Base-by-base conservation (phyloP, 2,888 invertebrate genomes). In the Coremacera marginata region DNA sequence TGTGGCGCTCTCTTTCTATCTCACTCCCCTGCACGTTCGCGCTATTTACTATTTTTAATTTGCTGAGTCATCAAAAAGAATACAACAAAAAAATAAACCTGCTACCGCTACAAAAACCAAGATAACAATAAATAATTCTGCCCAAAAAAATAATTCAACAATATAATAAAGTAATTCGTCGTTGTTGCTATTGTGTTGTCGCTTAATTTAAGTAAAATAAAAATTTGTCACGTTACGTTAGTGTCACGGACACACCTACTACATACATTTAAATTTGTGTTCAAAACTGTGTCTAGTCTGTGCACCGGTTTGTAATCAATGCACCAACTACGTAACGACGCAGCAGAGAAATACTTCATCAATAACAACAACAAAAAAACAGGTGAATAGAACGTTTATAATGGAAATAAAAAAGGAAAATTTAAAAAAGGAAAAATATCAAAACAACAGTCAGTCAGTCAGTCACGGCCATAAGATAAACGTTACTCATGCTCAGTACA, bases 31-130 rank as follows among this genome's bases (percentile, higher is more conserved):
- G 55, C 76, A 52, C 63, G 76, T 79, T 79, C 78, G 80, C 72
- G 85, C 84, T 88, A 87, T 88, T 89, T 88, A 89, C 89, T 89
- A 89, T 89, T 89, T 89, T 86, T 89, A 89, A 88, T 87, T 83
- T 88, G 89, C 89, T 89, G 88, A 89, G 89, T 89, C 89, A 89
- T 82, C 34, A 8, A n/a, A 27, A 65, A 65, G n/a, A n/a, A n/a
- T n/a, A n/a, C n/a, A n/a, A 62, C 49, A 62, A 73, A 51, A 52
- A 16, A 73, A 65, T 51, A 63, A 63, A 55, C n/a, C 16, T 11
- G 60, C 70, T 19, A 60, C 57, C 19, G n/a, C 62, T 44, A 63
- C 72, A 62, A 71, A 37, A 51, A 44, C 34, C 5, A n/a, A 52
- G n/a, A 51, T 31, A 70, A 52, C 27, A 55, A 31, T 9, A 65